Evolutionary conservation across 2,113 vertebrate species (phyloP).

Genomic region (Petroica traversi): DNA sequence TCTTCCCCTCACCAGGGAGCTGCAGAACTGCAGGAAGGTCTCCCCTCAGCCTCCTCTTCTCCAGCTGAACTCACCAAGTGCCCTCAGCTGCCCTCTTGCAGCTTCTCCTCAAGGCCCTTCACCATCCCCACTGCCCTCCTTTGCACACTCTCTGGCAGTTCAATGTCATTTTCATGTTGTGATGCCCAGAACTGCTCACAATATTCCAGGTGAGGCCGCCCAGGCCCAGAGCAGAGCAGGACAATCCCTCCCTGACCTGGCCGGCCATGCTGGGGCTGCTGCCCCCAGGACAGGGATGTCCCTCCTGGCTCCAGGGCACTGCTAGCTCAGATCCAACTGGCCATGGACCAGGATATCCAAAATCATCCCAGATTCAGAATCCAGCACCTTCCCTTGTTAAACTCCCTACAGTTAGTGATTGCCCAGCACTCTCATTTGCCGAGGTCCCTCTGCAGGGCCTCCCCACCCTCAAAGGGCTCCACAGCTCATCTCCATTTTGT

Average conservation of each 20-base stretch:
- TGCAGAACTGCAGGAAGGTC: not conserved
- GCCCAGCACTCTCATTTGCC: not conserved
- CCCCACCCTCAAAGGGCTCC: not conserved
- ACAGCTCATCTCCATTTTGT: not conserved
- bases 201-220: rapidly evolving
- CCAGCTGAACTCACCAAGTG: not conserved
- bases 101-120: not conserved
- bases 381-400: not conserved
- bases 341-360: rapidly evolving
- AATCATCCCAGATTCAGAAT: not conserved
- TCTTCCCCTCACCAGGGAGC: not conserved
- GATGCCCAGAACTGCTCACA: rapidly evolving
- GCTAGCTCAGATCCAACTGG: not conserved
- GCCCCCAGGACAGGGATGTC: not conserved
- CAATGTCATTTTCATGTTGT: rapidly evolving
- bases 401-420: not conserved
- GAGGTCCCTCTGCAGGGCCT: not conserved
- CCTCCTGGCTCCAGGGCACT: not conserved
- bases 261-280: not conserved
- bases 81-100: rapidly evolving
- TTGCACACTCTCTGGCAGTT: rapidly evolving
- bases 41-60: not conserved
- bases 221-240: not conserved
- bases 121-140: rapidly evolving
- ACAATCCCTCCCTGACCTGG: not conserved